Conservation (phyloP, 2,888 invertebrate species). For the Hemithea aestivaria region DNA sequence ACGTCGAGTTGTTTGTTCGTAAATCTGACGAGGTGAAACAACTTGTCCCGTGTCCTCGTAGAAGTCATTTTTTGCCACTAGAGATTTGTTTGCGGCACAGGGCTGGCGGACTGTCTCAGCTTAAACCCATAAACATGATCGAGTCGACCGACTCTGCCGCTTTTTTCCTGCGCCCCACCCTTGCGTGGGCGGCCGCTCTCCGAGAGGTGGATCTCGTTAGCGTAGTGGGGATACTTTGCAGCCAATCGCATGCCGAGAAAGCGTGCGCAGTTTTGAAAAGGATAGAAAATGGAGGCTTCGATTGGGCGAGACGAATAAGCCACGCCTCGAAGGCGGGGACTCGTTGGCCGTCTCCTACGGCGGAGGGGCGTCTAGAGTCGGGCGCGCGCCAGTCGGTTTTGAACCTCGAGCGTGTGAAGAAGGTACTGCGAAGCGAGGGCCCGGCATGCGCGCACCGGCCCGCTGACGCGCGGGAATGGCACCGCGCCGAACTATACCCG, state of each 20-base stretch:
- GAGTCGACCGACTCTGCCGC: conserved; percentile 68
- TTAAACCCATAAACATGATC: conserved; percentile 78
- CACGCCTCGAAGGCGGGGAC: conserved; percentile 60
- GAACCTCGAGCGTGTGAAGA: conserved; percentile 63
- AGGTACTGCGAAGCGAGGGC: conserved; percentile 57
- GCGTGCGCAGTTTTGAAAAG: conserved; percentile 50
- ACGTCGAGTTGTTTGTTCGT: conserved; percentile 55
- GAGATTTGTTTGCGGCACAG: conserved; percentile 74
- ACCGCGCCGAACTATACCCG: conserved; percentile 72
- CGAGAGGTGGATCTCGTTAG: conserved; percentile 37
- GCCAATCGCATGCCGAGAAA: conserved; percentile 51
- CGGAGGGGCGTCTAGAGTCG: conserved; percentile 71
- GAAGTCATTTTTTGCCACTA: conserved; percentile 75
- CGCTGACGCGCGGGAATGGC: conserved; percentile 70
- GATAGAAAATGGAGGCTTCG: conserved; percentile 47
- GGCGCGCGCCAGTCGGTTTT: conserved; percentile 74
- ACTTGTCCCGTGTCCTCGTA: conserved; percentile 74
- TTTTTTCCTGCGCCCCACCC: conserved; percentile 67
- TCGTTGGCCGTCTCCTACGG: conserved; percentile 68
- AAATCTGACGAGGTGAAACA: conserved; percentile 75
- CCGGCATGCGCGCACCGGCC: conserved; percentile 65
- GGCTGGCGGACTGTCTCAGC: conserved; percentile 70
- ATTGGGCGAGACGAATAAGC: conserved; percentile 51
- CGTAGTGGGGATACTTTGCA: conserved; percentile 46
- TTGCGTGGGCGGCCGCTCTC: conserved; percentile 47